Base-by-base conservation (phyloP, 2,113 vertebrate species). In the Bubo scandiacus region DNA sequence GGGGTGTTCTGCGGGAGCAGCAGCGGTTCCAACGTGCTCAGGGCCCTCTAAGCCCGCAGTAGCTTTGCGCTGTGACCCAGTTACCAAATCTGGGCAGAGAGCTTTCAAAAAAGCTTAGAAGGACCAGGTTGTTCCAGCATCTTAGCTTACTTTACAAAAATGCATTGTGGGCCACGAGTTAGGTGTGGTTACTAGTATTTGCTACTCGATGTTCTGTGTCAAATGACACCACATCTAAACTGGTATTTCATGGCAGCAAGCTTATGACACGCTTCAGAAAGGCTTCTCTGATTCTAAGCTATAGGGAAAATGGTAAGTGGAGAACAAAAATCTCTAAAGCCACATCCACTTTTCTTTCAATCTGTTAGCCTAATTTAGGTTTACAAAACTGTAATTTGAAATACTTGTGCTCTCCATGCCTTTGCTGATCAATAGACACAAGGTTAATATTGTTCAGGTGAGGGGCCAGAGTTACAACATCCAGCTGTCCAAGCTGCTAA, bases 21-120 rank as follows among this genome's bases (percentile, higher is more conserved):
- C 90, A 65, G 66, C 0, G 10, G 81, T 63, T 91, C 89, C 91
- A 92, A 14, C 0, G 3, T 5, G 10, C 38, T 94, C 81, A 40
- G 54, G 89, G 92, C 83, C 66, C 74, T 92, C 84, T 73, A 75
- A 82, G 71, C 80, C 54, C 8, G 45, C 23, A 81, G 84, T 2
- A 70, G 89, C 94, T 90, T 89, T 6, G 0, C 91, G 78, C 78
- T 49, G 16, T 89, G 91, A 94, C 91, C 92, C 91, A 93, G 66
- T 94, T 96, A 88, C 87, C 87, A 87, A 91, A 92, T 85, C 70
- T 87, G 74, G 78, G 92, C 89, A 91, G 87, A 73, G 21, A 71
- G 83, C 86, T 92, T 95, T 95, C 92, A 87, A 79, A 91, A 87
- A 96, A 95, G 92, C 94, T 83, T 51, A 85, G 45, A 86, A 94